Evolutionary conservation across 2,888 invertebrate species (phyloP).

Genomic region (Scrobipalpa costella): DNA sequence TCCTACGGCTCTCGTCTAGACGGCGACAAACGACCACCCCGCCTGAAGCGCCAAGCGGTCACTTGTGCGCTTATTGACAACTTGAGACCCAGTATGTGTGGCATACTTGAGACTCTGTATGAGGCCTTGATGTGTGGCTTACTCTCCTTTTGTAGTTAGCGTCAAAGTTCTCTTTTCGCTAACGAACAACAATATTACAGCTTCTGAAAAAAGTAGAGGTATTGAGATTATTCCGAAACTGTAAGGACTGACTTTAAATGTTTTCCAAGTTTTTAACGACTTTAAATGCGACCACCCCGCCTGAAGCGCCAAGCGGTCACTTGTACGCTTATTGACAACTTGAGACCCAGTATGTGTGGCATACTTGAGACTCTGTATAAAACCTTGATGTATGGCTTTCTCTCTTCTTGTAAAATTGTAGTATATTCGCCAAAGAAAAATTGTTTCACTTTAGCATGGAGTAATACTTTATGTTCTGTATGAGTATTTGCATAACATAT

Average conservation of each 20-base stretch:
- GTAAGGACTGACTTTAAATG: no score
- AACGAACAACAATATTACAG: no score
- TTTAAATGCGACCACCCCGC: conserved; percentile 43
- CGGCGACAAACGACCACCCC: conserved; percentile 42
- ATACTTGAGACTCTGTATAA: background rate
- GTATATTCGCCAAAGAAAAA: no score
- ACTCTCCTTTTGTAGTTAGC: no score
- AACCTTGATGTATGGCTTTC: background rate
- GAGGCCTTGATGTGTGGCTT: background rate
- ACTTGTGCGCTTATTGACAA: conserved; percentile 11
- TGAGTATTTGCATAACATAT: no score
- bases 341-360: background rate
- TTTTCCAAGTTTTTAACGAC: no score
- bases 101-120: background rate
- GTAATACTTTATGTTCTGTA: no score
- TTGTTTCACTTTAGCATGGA: no score
- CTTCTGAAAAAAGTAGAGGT: no score
- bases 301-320: conserved; percentile 19
- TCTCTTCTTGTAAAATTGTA: no score
- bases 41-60: conserved; percentile 20
- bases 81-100: background rate
- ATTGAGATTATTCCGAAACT: no score
- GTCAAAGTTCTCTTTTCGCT: no score
- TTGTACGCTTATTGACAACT: background rate
- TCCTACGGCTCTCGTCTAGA: conserved; percentile 45